Base-by-base conservation (phyloP, 2,797 vertebrate genomes). In the Cyclura pinguis region DNA sequence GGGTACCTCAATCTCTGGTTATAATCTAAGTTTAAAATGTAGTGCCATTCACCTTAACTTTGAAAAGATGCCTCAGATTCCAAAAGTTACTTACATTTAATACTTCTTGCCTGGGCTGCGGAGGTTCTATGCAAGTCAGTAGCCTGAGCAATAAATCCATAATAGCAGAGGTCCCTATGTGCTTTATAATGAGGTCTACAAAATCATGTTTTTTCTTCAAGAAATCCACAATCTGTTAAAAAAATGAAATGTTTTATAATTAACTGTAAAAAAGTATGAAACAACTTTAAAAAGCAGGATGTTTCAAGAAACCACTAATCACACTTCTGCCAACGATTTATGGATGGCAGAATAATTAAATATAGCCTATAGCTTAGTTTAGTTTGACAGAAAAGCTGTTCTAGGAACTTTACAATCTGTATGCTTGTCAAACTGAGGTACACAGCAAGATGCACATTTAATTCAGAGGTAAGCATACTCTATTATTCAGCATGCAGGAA, bases 121-220 rank as follows among this genome's bases (percentile, higher is more conserved):
- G 98, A 90, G 99, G 99, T 96, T 99, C 99, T 81, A 99, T 99
- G 95, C 99, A 99, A 4, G 99, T 99, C 94, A 99, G 98, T 96
- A 99, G 98, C 96, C 99, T 97, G 94, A 99, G 99, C 96, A 99
- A 96, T 94, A 99, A 97, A 94, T 99, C 99, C 99, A 99, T 99
- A 94, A 99, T 99, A 91, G 99, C 99, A 69, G 99, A 99, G 76
- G 99, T 99, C 94, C 99, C 99, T 95, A 99, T 99, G 97, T 99
- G 99, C 97, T 99, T 99, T 94, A 99, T 99, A 96, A 99, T 98
- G 91, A 99, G 97, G 96, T 99, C 98, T 93, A 99, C 99, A 97
- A 99, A 99, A 94, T 99, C 99, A 84, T 98, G 98, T 80, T 98
- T 98, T 97, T 98, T 99, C 96, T 98, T 98, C 93, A 99, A 97